These are phyloP conservation scores for Petrocephalus sullivani DNA, from an alignment of 2,797 vertebrate genomes.

Conservation along the genomic window DNA sequence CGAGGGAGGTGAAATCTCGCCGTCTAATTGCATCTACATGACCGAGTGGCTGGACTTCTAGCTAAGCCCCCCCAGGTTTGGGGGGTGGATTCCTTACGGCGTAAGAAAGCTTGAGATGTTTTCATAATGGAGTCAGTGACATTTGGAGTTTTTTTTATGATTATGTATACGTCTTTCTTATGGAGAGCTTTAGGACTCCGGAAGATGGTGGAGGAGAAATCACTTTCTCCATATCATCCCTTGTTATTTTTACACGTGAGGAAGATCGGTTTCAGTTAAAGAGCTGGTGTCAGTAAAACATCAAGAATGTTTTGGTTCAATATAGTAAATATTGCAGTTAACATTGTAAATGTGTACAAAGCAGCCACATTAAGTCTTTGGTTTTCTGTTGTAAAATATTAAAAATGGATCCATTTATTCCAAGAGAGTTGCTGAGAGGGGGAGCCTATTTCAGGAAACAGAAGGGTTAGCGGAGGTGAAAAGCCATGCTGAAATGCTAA, in stretches of 20 bases:
- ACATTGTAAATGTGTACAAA: not conserved
- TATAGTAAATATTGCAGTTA: not conserved
- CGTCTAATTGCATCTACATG: conserved; percentile 89
- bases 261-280: not conserved
- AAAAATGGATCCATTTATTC: not conserved
- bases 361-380: not conserved
- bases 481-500: not conserved
- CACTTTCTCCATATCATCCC: not conserved
- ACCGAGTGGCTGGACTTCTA: conserved; percentile 88
- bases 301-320: not conserved
- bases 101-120: not conserved
- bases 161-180: not conserved
- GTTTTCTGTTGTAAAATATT: not conserved
- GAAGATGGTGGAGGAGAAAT: not conserved
- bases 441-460: not conserved
- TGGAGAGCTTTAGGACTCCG: not conserved
- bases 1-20: conserved; percentile 91
- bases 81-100: not conserved
- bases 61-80: not conserved
- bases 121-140: not conserved
- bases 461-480: not conserved
- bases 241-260: not conserved
- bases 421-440: not conserved
- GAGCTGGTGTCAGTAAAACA: not conserved
- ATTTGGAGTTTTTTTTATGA: not conserved